Percentiles rank a stretch among this genome's conserved stretches.
Evolutionary conservation across 2,113 vertebrate species (phyloP).

Genomic region (Spea bombifrons): DNA sequence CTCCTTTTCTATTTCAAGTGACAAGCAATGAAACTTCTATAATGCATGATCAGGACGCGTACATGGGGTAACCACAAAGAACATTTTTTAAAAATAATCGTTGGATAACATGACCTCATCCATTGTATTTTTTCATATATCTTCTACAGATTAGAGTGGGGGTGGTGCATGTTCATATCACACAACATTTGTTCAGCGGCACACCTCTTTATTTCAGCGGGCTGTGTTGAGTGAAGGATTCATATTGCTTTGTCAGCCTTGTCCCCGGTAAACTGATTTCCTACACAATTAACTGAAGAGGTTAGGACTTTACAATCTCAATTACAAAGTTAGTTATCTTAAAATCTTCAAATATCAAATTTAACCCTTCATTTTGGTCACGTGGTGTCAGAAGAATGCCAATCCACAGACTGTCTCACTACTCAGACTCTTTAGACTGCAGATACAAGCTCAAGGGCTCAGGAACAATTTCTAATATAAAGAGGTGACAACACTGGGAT

Average conservation of each 20-base stretch:
- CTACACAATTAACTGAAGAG: no score
- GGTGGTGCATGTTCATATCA: conserved; percentile 32
- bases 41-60: not conserved
- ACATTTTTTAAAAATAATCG: not conserved
- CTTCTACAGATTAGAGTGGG: conserved; percentile 13
- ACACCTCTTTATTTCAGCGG: not conserved
- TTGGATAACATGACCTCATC: conserved; percentile 16
- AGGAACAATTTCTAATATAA: no score
- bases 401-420: no score
- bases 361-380: no score
- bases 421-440: no score
- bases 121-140: conserved; percentile 11
- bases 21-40: not conserved
- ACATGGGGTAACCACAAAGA: not conserved
- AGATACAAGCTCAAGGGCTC: no score
- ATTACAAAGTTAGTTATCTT: no score
- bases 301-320: no score
- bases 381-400: no score
- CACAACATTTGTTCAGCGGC: not conserved
- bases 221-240: not conserved
- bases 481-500: no score
- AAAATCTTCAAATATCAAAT: no score
- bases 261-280: not conserved
- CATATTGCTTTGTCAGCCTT: not conserved
- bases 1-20: not conserved